Evolutionary conservation across 2,113 vertebrate species (phyloP).

Genomic region (Alligator mississippiensis): DNA sequence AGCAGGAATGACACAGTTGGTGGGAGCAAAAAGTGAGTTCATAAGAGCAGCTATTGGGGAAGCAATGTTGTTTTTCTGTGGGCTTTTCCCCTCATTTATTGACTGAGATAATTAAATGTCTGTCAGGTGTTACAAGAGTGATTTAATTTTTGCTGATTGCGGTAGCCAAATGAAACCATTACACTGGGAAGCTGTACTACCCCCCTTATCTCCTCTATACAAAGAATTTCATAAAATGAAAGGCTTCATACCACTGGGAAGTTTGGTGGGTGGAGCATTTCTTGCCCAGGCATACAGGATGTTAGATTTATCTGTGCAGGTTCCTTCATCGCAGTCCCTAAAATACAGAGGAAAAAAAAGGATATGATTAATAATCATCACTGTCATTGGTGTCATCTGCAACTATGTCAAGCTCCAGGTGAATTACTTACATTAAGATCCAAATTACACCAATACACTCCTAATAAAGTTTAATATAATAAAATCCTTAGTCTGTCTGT

Average conservation of each 20-base stretch:
- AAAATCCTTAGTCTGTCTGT: too few species aligned
- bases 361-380: not conserved
- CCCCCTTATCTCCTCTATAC: not conserved
- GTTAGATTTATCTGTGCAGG: slow-evolving; percentile 89
- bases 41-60: not conserved
- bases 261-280: slow-evolving; percentile 91
- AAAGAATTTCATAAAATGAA: not conserved
- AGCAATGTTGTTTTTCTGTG: not conserved
- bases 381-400: not conserved
- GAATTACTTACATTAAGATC: not conserved
- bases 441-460: not conserved
- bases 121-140: too few species aligned
- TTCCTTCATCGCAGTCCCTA: slow-evolving; percentile 96
- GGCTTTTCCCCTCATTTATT: too few species aligned
- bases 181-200: not conserved
- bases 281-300: slow-evolving; percentile 98
- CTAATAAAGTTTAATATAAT: not conserved
- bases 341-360: not conserved
- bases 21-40: not conserved
- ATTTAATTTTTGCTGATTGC: too few species aligned
- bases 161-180: too few species aligned
- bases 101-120: too few species aligned
- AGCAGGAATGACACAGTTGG: not conserved
- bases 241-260: slow-evolving; percentile 87
- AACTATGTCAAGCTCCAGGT: not conserved